Conservation (phyloP, 2,888 invertebrate species). For the Pilophorus perplexus region DNA sequence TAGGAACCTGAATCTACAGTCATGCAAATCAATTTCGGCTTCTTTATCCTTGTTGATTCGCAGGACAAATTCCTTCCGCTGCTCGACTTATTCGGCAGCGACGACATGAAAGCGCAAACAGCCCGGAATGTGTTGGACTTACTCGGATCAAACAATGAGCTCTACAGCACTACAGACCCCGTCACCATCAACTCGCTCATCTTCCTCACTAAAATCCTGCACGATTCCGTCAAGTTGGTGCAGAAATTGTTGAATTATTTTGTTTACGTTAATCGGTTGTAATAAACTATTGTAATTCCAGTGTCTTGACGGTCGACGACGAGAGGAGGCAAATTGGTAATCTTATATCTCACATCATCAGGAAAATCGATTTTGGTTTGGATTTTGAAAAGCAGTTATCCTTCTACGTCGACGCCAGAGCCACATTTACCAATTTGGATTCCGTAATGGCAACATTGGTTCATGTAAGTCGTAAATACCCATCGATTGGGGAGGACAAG, state of each 20-base stretch:
- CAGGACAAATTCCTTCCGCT: slow-evolving; percentile 88
- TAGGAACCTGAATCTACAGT: slow-evolving; percentile 52
- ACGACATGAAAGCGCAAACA: slow-evolving; percentile 75
- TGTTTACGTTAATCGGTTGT: not conserved
- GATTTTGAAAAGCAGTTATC: slow-evolving; percentile 89
- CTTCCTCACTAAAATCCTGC: slow-evolving; percentile 83
- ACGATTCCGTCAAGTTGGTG: slow-evolving; percentile 86
- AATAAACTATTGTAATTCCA: slow-evolving; percentile 52
- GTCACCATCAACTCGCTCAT: slow-evolving; percentile 84
- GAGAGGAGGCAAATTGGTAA: slow-evolving; percentile 83
- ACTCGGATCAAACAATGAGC: slow-evolving; percentile 51
- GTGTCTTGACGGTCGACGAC: slow-evolving; percentile 87
- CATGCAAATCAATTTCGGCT: not conserved
- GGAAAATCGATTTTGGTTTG: slow-evolving; percentile 74
- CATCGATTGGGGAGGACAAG: too few species aligned
- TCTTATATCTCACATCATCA: slow-evolving; percentile 76
- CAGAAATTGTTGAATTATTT: not conserved
- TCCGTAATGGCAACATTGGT: slow-evolving; percentile 80
- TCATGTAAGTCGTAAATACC: slow-evolving; percentile 60
- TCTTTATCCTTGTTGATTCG: slow-evolving; percentile 48
- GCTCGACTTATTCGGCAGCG: slow-evolving; percentile 84
- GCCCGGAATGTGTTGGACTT: slow-evolving; percentile 72
- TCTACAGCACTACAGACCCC: slow-evolving; percentile 68
- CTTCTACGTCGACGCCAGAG: slow-evolving; percentile 90
- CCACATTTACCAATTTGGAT: slow-evolving; percentile 87